Conservation (phyloP, 2,797 vertebrate species). For the Eulemur albifrons region DNA sequence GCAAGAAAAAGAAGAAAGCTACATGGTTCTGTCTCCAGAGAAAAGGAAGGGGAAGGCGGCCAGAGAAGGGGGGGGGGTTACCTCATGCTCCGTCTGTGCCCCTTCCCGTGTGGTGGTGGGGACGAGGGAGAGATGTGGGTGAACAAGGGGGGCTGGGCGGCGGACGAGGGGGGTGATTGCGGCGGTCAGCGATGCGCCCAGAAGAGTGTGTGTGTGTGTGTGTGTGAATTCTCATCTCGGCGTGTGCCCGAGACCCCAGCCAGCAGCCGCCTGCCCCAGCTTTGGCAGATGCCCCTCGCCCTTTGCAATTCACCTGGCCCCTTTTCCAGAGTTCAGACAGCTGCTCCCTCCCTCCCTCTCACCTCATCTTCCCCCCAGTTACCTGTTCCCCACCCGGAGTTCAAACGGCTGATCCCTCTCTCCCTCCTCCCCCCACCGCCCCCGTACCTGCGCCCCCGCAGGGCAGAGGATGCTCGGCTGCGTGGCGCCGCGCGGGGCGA, state of each 20-base stretch:
- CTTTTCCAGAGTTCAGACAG: neutral
- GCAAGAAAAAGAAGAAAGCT: slow-evolving; percentile 51
- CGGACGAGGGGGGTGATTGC: neutral
- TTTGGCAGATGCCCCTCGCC: neutral
- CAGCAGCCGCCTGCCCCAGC: neutral
- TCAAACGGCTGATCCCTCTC: neutral
- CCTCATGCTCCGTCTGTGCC: neutral
- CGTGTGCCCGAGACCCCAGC: slow-evolving; percentile 27
- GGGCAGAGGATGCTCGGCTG: slow-evolving; percentile 35
- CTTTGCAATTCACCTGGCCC: neutral
- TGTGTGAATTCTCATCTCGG: neutral
- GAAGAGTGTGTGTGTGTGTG: neutral
- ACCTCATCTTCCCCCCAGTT: neutral
- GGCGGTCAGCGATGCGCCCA: neutral
- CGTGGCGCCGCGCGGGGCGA: neutral
- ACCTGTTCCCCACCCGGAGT: slow-evolving; percentile 48
- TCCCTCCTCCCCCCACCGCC: neutral
- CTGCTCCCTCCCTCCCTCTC: too few species aligned
- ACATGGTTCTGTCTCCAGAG: neutral
- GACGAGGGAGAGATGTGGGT: neutral
- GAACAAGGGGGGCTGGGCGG: neutral
- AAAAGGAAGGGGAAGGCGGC: neutral
- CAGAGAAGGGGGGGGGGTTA: neutral
- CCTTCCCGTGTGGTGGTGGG: neutral
- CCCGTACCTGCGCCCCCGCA: slow-evolving; percentile 69